A percentile compares a stretch with the other conserved stretches of the same genome.
These are phyloP conservation scores for Chaetura pelagica DNA, from an alignment of 2,113 vertebrate genomes.

Conservation along the genomic window DNA sequence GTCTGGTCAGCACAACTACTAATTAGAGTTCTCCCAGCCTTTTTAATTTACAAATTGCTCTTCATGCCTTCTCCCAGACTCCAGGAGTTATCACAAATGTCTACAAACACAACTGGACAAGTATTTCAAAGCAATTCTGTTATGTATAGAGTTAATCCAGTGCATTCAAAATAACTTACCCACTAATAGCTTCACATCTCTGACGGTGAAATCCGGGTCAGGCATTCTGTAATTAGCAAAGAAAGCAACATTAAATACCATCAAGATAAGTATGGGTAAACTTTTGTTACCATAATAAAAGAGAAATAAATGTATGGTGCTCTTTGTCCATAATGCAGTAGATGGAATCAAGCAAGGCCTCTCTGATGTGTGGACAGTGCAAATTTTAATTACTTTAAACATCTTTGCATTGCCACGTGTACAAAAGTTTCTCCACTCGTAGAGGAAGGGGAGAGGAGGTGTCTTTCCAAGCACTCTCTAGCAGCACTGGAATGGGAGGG, in stretches of 20 bases:
- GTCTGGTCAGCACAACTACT: slow-evolving; percentile 16
- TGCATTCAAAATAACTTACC: slow-evolving; percentile 84
- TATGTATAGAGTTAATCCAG: slow-evolving; percentile 46
- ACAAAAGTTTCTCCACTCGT: background rate
- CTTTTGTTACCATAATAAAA: slow-evolving; percentile 36
- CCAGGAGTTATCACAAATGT: slow-evolving; percentile 54
- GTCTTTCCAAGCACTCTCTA: background rate
- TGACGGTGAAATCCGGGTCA: slow-evolving; percentile 91
- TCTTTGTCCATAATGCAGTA: background rate
- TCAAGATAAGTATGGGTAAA: slow-evolving; percentile 28
- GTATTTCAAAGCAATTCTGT: slow-evolving; percentile 58
- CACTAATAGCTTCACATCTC: slow-evolving; percentile 95
- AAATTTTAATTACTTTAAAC: background rate
- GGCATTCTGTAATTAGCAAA: slow-evolving; percentile 86
- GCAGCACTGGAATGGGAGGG: background rate
- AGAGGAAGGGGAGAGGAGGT: background rate
- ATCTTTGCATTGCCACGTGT: background rate
- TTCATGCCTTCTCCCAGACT: slow-evolving; percentile 36
- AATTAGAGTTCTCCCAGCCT: slow-evolving; percentile 56
- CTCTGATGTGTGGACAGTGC: background rate
- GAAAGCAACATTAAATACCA: slow-evolving; percentile 46
- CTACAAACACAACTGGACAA: slow-evolving; percentile 62
- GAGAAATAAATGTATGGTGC: slow-evolving; percentile 37
- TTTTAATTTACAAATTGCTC: slow-evolving; percentile 65
- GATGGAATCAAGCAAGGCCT: background rate